phyloP scores from a whole-genome alignment of 2,888 invertebrate species.

The Fissipunctia ypsillon region DNA sequence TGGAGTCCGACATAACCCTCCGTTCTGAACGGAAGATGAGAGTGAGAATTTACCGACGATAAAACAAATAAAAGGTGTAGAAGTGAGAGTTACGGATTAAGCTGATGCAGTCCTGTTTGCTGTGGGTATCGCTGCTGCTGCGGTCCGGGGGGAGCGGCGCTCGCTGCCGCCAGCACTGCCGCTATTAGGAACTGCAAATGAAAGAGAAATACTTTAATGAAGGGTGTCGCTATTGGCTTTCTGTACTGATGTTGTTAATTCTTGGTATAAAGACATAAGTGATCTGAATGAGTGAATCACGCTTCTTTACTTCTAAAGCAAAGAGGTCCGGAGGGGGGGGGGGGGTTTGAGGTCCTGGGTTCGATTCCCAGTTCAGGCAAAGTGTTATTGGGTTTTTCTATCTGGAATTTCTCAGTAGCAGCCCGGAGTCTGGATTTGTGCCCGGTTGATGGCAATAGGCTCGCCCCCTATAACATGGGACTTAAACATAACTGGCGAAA shows the following conservation, averaged over 20 bases:
- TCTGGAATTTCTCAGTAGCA: too few relatives aligned
- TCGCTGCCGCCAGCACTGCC: slow-evolving; percentile 70
- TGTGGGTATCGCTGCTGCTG: slow-evolving; percentile 75
- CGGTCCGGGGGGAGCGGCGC: slow-evolving; percentile 76
- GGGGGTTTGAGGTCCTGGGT: too few relatives aligned
- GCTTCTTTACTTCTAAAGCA: neutral
- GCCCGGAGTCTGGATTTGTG: too few relatives aligned
- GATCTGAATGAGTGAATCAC: neutral
- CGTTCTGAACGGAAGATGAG: neutral
- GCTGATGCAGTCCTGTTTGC: slow-evolving; percentile 72
- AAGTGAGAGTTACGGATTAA: slow-evolving; percentile 75
- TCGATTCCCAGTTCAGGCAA: too few relatives aligned
- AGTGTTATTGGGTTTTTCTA: too few relatives aligned
- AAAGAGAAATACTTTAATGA: neutral
- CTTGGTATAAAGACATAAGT: neutral
- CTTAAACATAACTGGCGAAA: too few relatives aligned
- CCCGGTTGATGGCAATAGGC: too few relatives aligned
- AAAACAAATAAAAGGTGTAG: neutral
- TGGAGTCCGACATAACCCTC: neutral
- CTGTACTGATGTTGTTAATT: neutral
- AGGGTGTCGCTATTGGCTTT: neutral
- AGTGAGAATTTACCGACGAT: neutral
- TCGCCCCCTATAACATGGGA: too few relatives aligned
- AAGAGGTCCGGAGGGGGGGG: too few relatives aligned
- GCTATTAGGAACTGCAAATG: slow-evolving; percentile 74